Evolutionary conservation across 2,888 invertebrate species (phyloP), one percentile per base, ranked within the genome.

Genomic region (Cetonia aurata): DNA sequence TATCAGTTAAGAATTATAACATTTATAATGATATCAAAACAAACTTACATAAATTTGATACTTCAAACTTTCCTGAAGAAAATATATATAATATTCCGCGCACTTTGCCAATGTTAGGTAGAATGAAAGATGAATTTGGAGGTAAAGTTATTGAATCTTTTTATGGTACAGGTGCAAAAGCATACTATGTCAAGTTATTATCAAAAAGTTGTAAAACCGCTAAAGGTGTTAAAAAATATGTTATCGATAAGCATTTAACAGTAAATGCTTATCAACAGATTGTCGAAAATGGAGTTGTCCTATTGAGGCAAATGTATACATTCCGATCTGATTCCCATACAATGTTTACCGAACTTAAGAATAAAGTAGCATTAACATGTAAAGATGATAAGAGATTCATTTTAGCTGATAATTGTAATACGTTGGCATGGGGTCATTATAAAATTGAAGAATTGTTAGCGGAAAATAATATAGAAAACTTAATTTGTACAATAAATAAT

Each of bases 11-110:
- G 4, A 33, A 33, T 33, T 33, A 33, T 33, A 33, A 33, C 33
- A 33, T 83, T 46, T 84, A 85, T 76, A 73, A 77, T 31, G 72
- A 71, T 6, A 76, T 79, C 25, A 77, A 73, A 65, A 12, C 53
- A 13, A 70, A 80, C 72, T 42, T 60, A 13, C 42, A 60, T 15
- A 10, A 3, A 44, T 60, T 44, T 10, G 60, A 60, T 17, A 60
- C 60, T n/a, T 56, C 56, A 25, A 25, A 56, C 25, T 56, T 19
- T 56, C 3, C 6, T 6, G 25, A 19, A 19, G 17, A 53, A 12
- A 53, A 31, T n/a, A 53, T 25, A n/a, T 17, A 25, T 13, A 56
- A 56, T n/a, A 56, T 56, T 37, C 56, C 25, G 6, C 15, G 13
- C 15, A 56, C 25, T 56, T 13, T 13, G 9, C 3, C 56, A 19